Conservation (phyloP, 2,113 vertebrate genomes). For the Odocoileus virginianus region DNA sequence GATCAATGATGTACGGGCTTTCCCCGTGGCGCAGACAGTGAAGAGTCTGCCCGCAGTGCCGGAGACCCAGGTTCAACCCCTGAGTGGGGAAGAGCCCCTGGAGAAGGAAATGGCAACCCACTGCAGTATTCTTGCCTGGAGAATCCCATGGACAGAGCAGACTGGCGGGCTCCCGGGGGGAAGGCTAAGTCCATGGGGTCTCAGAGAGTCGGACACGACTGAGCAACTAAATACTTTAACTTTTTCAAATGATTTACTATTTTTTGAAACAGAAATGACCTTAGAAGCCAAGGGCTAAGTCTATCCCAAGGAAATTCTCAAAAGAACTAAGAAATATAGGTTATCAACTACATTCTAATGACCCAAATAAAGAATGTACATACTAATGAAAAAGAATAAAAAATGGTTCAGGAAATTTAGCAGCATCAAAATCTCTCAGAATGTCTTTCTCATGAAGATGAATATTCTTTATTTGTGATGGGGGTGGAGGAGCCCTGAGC, state of each 20-base stretch:
- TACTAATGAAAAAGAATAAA: background rate
- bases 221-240: fast-evolving
- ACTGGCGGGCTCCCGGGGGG: background rate
- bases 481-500: background rate
- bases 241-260: background rate
- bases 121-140: background rate
- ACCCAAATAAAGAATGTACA: background rate
- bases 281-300: background rate
- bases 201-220: background rate
- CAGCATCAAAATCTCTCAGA: background rate
- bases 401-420: background rate
- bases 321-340: background rate
- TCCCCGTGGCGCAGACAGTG: background rate
- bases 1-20: background rate
- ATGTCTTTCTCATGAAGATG: background rate
- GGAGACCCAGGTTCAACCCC: background rate
- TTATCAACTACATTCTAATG: background rate
- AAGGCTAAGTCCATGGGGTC: background rate
- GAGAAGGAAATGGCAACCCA: background rate
- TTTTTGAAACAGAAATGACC: background rate
- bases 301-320: background rate
- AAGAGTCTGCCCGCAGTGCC: background rate
- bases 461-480: background rate
- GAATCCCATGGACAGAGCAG: background rate
- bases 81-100: background rate